Conservation (phyloP, 2,888 invertebrate species). For the Melanostoma scalare region DNA sequence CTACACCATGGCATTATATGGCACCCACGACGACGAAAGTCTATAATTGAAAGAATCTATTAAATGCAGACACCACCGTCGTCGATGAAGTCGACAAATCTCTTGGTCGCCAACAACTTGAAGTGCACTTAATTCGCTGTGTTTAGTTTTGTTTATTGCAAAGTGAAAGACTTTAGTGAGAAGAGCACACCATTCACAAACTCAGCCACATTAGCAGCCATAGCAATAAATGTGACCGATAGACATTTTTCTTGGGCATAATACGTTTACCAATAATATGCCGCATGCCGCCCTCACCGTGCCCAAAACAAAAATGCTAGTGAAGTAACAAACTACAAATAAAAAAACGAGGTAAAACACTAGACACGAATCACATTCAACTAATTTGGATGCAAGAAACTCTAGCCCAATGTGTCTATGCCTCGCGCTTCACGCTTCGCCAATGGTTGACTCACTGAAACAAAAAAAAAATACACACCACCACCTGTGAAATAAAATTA, state of each 20-base stretch:
- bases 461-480: constrained; percentile 60
- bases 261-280: constrained; percentile 38
- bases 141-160: constrained; percentile 20
- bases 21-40: constrained; percentile 36
- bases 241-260: constrained; percentile 61
- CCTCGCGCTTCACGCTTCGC: constrained; percentile 62
- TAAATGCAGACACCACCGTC: constrained; percentile 10
- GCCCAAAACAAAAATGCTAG: constrained; percentile 39
- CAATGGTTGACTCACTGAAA: constrained; percentile 56
- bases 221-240: constrained; percentile 46
- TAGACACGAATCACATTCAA: constrained; percentile 50
- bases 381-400: constrained; percentile 59
- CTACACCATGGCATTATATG: constrained; percentile 16
- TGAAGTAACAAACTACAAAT: constrained; percentile 30
- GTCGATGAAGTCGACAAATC: constrained; percentile 36
- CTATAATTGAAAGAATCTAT: background rate
- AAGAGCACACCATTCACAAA: constrained; percentile 22
- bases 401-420: constrained; percentile 37
- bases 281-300: background rate
- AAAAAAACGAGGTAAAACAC: constrained; percentile 48
- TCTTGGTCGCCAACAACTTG: constrained; percentile 38
- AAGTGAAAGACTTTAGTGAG: constrained; percentile 37
- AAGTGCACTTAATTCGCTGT: constrained; percentile 17
- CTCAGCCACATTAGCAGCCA: constrained; percentile 21
- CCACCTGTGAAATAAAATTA: constrained; percentile 67